Conservation (phyloP, 2,888 invertebrate genomes). For the Scaptomyza cyrtandrae region DNA sequence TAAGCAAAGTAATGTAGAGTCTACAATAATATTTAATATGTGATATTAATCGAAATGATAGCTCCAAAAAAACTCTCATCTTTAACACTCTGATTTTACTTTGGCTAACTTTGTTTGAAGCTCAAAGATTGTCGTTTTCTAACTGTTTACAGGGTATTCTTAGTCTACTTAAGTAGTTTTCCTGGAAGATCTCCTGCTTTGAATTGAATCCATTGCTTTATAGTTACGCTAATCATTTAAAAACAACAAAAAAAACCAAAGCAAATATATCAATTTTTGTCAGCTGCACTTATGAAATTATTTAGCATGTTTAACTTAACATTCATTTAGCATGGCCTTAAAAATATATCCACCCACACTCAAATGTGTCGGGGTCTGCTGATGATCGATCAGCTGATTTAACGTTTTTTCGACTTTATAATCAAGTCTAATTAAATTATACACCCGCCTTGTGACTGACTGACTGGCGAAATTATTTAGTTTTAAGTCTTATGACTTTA, state of each 20-base stretch:
- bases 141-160: too few species aligned
- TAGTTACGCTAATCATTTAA: constrained; percentile 25
- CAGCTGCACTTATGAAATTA: constrained; percentile 68
- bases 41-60: too few species aligned
- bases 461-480: constrained; percentile 41
- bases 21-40: neutral
- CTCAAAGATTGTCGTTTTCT: too few species aligned
- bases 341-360: constrained; percentile 55
- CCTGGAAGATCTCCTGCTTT: neutral
- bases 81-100: too few species aligned
- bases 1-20: neutral
- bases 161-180: neutral
- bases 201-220: constrained; percentile 4
- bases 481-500: constrained; percentile 36
- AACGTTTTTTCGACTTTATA: constrained; percentile 61
- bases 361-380: constrained; percentile 21
- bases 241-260: constrained; percentile 8
- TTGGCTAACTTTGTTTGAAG: too few species aligned
- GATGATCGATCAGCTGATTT: constrained; percentile 74
- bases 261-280: constrained; percentile 61
- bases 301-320: constrained; percentile 66
- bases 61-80: too few species aligned
- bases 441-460: constrained; percentile 67
- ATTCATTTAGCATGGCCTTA: constrained; percentile 50
- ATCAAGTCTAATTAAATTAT: constrained; percentile 71